Evolutionary conservation across 2,797 vertebrate species (phyloP).

Genomic region (Chlorospingus flavigularis): DNA sequence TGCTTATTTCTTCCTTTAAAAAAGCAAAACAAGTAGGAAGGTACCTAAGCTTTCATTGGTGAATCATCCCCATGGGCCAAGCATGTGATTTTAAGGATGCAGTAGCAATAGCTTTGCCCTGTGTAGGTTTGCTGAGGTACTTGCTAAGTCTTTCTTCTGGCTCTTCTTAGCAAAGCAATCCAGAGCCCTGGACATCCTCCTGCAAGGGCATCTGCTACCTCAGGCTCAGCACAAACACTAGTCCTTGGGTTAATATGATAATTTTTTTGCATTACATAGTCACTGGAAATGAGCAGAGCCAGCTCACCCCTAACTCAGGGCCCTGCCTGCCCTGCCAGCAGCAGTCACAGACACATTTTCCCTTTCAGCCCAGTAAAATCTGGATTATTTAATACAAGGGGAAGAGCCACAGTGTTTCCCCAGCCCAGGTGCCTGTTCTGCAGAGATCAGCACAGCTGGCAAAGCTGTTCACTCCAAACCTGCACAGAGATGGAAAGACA

Average conservation of each 20-base stretch:
- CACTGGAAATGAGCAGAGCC: not conserved
- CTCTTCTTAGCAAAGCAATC: not conserved
- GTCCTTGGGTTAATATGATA: rapidly evolving
- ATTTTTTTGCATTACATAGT: not conserved
- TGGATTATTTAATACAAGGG: not conserved
- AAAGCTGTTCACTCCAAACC: not conserved
- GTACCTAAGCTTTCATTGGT: not conserved
- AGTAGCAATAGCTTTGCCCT: not conserved
- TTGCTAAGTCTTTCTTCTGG: not conserved
- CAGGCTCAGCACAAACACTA: not conserved
- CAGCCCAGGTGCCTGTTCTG: not conserved
- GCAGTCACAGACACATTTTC: not conserved
- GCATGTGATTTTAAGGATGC: rapidly evolving
- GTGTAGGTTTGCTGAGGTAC: not conserved
- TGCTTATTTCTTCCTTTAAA: not conserved
- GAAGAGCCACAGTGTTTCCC: not conserved
- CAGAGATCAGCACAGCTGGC: not conserved
- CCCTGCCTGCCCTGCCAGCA: not conserved
- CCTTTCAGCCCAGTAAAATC: not conserved
- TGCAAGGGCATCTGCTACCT: not conserved
- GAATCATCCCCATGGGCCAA: not conserved
- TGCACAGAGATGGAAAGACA: not conserved
- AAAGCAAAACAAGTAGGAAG: not conserved
- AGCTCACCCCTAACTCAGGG: not conserved
- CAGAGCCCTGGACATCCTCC: not conserved